Evolutionary conservation across 2,888 invertebrate genomes (phyloP).

Genomic region (Netelia fuscicornis): DNA sequence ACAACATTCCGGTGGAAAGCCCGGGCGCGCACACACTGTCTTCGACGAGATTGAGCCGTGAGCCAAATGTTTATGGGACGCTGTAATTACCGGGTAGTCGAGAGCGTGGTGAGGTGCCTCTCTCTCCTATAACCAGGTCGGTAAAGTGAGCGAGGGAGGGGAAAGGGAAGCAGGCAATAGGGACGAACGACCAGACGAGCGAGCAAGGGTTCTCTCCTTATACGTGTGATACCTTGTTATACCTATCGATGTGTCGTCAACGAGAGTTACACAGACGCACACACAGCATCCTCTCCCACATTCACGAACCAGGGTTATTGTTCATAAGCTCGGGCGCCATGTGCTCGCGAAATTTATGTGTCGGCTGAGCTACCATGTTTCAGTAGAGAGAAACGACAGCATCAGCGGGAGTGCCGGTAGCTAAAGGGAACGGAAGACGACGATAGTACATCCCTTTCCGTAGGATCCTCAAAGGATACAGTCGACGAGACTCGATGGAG

Average conservation of each 20-base stretch:
- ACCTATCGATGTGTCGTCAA: constrained; percentile 53
- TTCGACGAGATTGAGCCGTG: constrained; percentile 79
- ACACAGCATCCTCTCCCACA: constrained; percentile 24
- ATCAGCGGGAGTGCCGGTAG: constrained; percentile 10
- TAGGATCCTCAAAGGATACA: constrained; percentile 43
- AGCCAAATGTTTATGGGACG: constrained; percentile 79
- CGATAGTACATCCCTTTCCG: constrained; percentile 22
- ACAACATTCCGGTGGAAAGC: constrained; percentile 27
- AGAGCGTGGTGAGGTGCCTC: constrained; percentile 71
- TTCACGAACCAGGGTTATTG: constrained; percentile 78
- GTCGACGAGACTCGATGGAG: not conserved
- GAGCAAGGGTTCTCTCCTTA: constrained; percentile 43
- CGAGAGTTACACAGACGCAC: constrained; percentile 27
- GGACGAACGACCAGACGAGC: constrained; percentile 55
- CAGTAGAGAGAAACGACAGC: constrained; percentile 21
- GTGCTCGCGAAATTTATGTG: constrained; percentile 81
- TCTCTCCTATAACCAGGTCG: constrained; percentile 28
- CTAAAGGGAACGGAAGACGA: not conserved
- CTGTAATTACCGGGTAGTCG: constrained; percentile 80
- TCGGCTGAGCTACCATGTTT: constrained; percentile 75
- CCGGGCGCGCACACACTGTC: constrained; percentile 57
- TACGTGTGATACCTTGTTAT: constrained; percentile 13
- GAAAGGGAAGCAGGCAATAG: constrained; percentile 48
- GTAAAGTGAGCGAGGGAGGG: constrained; percentile 44
- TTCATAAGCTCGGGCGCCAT: constrained; percentile 82